A percentile compares a stretch with the other conserved stretches of the same genome.
phyloP scores from a whole-genome alignment of 2,113 vertebrate genomes.

The Marcusenius ussheri region DNA sequence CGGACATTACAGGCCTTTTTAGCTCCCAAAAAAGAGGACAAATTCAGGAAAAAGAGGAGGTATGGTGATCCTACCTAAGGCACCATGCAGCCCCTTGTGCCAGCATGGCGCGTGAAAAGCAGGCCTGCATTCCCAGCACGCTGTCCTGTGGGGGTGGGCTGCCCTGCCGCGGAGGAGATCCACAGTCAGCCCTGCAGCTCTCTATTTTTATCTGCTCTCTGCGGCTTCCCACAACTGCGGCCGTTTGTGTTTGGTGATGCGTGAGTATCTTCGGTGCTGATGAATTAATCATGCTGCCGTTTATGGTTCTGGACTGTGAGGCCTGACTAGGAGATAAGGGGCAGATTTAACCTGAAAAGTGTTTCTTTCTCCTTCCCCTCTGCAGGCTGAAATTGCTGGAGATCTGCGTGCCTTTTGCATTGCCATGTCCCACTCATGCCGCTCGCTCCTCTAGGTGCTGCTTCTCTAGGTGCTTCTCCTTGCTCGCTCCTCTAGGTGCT shows the following conservation, averaged over 20 bases:
- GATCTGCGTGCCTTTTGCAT: not conserved
- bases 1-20: not conserved
- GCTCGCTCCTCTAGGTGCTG: not conserved
- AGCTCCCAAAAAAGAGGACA: not conserved
- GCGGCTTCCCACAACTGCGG: conserved; percentile 7
- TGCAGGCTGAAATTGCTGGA: not conserved
- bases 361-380: not conserved
- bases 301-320: not conserved
- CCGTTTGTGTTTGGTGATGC: not conserved
- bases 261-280: not conserved
- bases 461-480: not conserved
- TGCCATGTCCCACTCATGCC: not conserved
- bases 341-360: not conserved
- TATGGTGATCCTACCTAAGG: not conserved
- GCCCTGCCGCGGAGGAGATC: conserved; percentile 17
- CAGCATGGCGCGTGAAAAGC: not conserved
- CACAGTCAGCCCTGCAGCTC: conserved; percentile 12
- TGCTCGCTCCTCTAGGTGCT: not conserved
- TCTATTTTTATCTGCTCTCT: conserved; percentile 39
- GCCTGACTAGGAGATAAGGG: not conserved
- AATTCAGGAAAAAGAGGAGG: not conserved
- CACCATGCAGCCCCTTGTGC: not conserved
- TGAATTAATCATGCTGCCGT: not conserved
- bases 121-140: not conserved
- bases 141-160: not conserved